phyloP scores from a whole-genome alignment of 2,113 vertebrate species.

The Chaetorhynchus papuensis region DNA sequence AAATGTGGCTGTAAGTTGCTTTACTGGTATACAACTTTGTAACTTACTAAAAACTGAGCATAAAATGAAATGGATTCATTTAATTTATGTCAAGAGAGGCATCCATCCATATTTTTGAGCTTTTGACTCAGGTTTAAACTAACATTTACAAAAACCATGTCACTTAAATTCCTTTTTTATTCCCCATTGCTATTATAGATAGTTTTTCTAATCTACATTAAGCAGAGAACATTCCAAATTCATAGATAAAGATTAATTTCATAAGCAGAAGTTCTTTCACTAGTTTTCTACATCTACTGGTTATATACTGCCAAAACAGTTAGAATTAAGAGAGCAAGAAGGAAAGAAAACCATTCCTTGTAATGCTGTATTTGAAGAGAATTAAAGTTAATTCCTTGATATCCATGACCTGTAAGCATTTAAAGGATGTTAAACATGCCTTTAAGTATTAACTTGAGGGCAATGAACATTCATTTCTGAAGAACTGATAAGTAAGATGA shows the following conservation, averaged over 20 bases:
- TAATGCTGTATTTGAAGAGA: constrained; percentile 44
- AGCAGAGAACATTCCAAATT: constrained; percentile 58
- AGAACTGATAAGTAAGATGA: neutral
- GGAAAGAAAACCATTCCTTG: constrained; percentile 37
- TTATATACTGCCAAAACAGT: constrained; percentile 51
- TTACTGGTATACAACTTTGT: neutral
- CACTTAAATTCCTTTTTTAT: constrained; percentile 67
- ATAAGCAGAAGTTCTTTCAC: constrained; percentile 26
- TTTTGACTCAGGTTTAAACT: neutral
- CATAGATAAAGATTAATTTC: constrained; percentile 57
- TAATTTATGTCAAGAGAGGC: neutral
- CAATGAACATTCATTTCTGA: constrained; percentile 76
- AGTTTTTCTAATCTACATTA: constrained; percentile 39
- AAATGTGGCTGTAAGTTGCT: neutral
- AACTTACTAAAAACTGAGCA: neutral
- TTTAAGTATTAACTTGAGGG: constrained; percentile 57
- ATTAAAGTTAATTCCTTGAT: constrained; percentile 38
- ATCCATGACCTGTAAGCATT: constrained; percentile 31
- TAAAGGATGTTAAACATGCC: constrained; percentile 66
- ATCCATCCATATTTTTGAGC: neutral
- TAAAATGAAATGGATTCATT: neutral
- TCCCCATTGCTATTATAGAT: constrained; percentile 48
- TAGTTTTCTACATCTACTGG: constrained; percentile 27
- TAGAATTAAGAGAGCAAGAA: constrained; percentile 57
- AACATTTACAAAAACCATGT: neutral